Evolutionary conservation across 2,888 invertebrate species (phyloP), one percentile per base, ranked within the genome.

Genomic region (Eueremaeus valkanovi): DNA sequence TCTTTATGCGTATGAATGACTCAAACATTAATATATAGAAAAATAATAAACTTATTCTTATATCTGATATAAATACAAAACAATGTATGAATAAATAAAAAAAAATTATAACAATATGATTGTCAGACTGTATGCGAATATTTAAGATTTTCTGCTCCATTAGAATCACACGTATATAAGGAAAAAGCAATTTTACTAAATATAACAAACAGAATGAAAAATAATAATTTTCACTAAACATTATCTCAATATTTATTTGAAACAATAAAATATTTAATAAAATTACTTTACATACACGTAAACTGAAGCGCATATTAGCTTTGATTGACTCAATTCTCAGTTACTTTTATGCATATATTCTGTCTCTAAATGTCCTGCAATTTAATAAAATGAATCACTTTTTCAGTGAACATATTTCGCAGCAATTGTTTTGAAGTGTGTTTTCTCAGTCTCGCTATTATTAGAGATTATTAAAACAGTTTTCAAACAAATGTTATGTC

Each of bases 161-260:
- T n/a, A n/a, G n/a, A n/a, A n/a, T n/a, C n/a, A n/a, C n/a, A n/a
- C n/a, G n/a, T n/a, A n/a, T n/a, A n/a, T n/a, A n/a, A n/a, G n/a
- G n/a, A n/a, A n/a, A n/a, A n/a, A n/a, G n/a, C n/a, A n/a, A n/a
- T n/a, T n/a, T n/a, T n/a, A n/a, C n/a, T n/a, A n/a, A n/a, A n/a
- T n/a, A n/a, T n/a, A n/a, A n/a, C n/a, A n/a, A n/a, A n/a, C n/a
- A n/a, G n/a, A n/a, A n/a, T n/a, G n/a, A n/a, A n/a, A n/a, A n/a
- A n/a, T n/a, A n/a, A n/a, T n/a, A n/a, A n/a, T n/a, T 31, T 58
- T 58, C 16, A 29, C 58, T 58, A 58, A 58, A 58, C 58, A 58
- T 58, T 58, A 29, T n/a, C 24, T 27, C 11, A 55, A 55, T 55
- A 55, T 55, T 58, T 58, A 16, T 58, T 13, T 58, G 2, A 27